Conservation (phyloP, 2,797 vertebrate genomes). For the Xerus rutilus region DNA sequence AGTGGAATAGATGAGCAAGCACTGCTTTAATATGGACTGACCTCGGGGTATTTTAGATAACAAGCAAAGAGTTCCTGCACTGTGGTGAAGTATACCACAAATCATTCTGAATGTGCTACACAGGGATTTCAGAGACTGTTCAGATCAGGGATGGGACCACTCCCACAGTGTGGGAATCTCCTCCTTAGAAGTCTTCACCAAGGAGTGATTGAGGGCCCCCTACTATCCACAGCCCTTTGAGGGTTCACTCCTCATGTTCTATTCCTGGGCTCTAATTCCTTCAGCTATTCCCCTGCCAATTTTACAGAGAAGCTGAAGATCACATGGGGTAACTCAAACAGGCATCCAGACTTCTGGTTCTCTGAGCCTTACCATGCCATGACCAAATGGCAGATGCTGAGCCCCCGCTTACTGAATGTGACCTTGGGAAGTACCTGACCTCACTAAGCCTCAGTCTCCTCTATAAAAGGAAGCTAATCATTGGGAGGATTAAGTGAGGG, state of each 20-base stretch:
- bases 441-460: neutral
- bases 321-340: neutral
- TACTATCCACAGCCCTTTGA: neutral
- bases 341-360: neutral
- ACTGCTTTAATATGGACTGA: neutral
- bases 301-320: neutral
- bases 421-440: neutral
- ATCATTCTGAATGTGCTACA: neutral
- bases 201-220: neutral
- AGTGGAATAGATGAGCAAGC: neutral
- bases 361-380: neutral
- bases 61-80: neutral
- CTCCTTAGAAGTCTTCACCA: neutral
- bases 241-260: neutral
- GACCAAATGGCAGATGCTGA: neutral
- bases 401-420: neutral
- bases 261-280: neutral
- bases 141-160: neutral
- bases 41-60: neutral
- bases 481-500: neutral
- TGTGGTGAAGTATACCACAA: neutral
- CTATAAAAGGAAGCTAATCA: neutral
- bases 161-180: neutral
- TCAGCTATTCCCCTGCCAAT: neutral
- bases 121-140: neutral